Base-by-base conservation (phyloP, 2,888 invertebrate genomes). In the Trisateles emortualis region DNA sequence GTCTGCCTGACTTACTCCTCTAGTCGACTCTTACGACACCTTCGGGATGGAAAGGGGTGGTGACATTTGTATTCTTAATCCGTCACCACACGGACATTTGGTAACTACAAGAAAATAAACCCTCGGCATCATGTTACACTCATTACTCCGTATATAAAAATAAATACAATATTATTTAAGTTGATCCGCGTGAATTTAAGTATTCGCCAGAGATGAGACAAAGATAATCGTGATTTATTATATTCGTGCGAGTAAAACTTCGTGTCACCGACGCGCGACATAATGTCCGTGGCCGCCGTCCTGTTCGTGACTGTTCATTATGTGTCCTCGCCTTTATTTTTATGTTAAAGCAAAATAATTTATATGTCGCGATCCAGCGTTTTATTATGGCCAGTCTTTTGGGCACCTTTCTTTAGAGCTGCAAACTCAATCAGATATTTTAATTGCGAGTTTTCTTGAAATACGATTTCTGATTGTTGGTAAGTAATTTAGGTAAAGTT, bases 181-280 rank as follows among this genome's bases (percentile, higher is more conserved):
- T 22, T 52, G 58, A 47, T 35, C 29, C n/a, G 22, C 35, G 30
- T 44, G 38, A 47, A 52, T 62, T 48, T 44, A 48, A 52, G 48
- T 59, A 58, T 57, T 70, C 55, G 56, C 48, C 67, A 61, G 42
- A 76, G 68, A 70, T 68, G 63, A 60, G 55, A 52, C 52, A 43
- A 40, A 61, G 76, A 76, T 74, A 71, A 49, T 57, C 60, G 51
- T 70, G 74, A 76, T 74, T 76, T 76, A 74, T 72, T 48, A 50
- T 51, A 46, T 52, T 76, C 78, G 79, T 74, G 78, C 70, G 36
- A 52, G 47, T 50, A 60, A 54, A 56, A 30, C 51, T 57, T 68
- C 68, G 68, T 67, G 72, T 64, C 33, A 9, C 52, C 49, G n/a
- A n/a, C n/a, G n/a, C n/a, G n/a, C n/a, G 50, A 59, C 19, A 19